phyloP scores from a whole-genome alignment of 2,888 invertebrate genomes.

The Dinocampus coccinellae region DNA sequence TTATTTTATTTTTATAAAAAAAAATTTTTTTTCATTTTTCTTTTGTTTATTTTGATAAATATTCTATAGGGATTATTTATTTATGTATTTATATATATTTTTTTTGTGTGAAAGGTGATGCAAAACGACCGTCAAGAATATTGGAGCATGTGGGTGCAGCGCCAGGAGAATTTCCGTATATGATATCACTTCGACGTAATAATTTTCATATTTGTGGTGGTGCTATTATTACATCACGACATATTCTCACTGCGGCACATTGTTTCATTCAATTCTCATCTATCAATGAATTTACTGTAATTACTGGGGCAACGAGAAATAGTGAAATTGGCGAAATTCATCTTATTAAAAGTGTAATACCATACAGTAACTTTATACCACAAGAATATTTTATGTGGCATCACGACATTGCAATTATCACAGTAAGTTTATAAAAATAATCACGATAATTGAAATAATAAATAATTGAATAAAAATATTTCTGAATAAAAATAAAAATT shows the following conservation, averaged over 20 bases:
- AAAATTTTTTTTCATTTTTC: too few relatives aligned
- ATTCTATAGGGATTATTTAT: too few relatives aligned
- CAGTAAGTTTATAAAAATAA: constrained; percentile 29
- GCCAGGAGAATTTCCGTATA: constrained; percentile 47
- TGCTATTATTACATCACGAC: constrained; percentile 47
- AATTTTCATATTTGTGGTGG: constrained; percentile 49
- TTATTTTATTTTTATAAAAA: too few relatives aligned
- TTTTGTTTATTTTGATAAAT: too few relatives aligned
- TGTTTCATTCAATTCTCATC: constrained; percentile 40
- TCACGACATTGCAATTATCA: constrained; percentile 42
- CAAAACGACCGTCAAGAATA: constrained; percentile 22
- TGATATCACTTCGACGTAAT: constrained; percentile 44
- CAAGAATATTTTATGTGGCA: constrained; percentile 34
- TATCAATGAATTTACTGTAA: constrained; percentile 37
- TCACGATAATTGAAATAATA: too few relatives aligned
- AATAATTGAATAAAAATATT: too few relatives aligned
- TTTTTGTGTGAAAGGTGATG: neutral
- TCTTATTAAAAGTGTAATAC: constrained; percentile 33
- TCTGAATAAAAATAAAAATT: neutral
- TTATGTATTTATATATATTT: neutral
- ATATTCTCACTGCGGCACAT: constrained; percentile 54
- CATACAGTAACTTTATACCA: constrained; percentile 36
- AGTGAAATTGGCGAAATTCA: constrained; percentile 42
- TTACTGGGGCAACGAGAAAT: constrained; percentile 36
- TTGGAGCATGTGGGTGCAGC: constrained; percentile 41